Percentiles rank a stretch among this genome's conserved stretches.
Evolutionary conservation across 2,113 vertebrate species (phyloP).

Genomic region (Brevimyrus niger): DNA sequence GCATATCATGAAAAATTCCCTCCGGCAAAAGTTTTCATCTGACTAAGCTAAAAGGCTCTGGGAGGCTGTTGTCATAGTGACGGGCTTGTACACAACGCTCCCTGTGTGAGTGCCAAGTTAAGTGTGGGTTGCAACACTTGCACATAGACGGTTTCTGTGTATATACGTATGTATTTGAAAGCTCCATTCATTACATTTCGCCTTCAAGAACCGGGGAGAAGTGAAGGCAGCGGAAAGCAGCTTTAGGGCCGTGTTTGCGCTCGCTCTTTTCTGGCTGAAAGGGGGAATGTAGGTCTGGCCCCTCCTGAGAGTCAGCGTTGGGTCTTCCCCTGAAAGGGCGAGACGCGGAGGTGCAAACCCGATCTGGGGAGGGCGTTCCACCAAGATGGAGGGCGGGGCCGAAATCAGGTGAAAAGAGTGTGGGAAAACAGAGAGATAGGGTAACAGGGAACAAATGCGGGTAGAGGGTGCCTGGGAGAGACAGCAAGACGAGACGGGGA

Average conservation of each 20-base stretch:
- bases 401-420: conserved; percentile 22
- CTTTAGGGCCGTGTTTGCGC: neutral
- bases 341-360: neutral
- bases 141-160: neutral
- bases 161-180: neutral
- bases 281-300: neutral
- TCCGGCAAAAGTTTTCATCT: neutral
- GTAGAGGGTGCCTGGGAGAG: neutral
- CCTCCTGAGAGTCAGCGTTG: neutral
- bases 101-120: neutral
- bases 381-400: conserved; percentile 6
- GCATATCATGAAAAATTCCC: neutral
- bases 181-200: neutral
- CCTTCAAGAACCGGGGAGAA: neutral
- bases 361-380: conserved; percentile 15
- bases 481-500: neutral
- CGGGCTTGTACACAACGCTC: neutral
- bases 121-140: neutral
- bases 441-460: neutral
- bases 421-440: conserved; percentile 13
- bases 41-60: neutral
- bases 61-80: neutral
- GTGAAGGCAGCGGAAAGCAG: neutral
- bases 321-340: neutral
- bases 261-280: neutral